Percentiles rank a stretch among this genome's conserved stretches.
phyloP scores from a whole-genome alignment of 2,888 invertebrate genomes.

The Trissolcus japonicus region DNA sequence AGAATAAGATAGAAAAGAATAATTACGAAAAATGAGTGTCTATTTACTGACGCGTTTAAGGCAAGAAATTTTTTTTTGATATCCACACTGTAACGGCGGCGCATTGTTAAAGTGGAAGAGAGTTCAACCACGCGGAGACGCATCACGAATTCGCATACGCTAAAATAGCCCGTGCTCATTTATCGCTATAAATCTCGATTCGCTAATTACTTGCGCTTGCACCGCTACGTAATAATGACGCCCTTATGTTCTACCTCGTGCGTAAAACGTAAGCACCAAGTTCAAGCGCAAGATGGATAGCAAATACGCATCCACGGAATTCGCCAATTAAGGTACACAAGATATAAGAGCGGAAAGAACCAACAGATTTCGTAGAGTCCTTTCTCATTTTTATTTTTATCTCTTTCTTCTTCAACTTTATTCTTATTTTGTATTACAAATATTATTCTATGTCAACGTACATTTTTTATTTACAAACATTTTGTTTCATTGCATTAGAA shows the following conservation, averaged over 20 bases:
- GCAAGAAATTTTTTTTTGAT: not conserved
- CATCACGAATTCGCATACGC: constrained; percentile 19
- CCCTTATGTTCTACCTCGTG: constrained; percentile 58
- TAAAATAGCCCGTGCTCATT: constrained; percentile 61
- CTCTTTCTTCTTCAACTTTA: no score
- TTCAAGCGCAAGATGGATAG: constrained; percentile 50
- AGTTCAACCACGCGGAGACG: constrained; percentile 46
- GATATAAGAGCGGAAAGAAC: constrained; percentile 50
- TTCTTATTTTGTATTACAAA: no score
- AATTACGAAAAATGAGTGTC: not conserved
- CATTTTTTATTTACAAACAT: no score
- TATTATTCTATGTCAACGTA: no score
- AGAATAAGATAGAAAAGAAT: no score
- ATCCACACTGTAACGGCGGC: constrained; percentile 12
- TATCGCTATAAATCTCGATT: constrained; percentile 68
- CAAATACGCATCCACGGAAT: constrained; percentile 52
- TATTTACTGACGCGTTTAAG: not conserved
- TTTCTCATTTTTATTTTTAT: constrained; percentile 18
- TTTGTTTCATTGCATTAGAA: no score
- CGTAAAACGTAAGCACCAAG: constrained; percentile 60
- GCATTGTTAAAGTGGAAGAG: constrained; percentile 19
- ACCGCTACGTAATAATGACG: constrained; percentile 57
- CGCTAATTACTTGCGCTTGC: constrained; percentile 65
- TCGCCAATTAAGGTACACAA: constrained; percentile 53
- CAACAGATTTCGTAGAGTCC: constrained; percentile 37